Conservation (phyloP, 2,888 invertebrate species). For the Eudemis profundana region DNA sequence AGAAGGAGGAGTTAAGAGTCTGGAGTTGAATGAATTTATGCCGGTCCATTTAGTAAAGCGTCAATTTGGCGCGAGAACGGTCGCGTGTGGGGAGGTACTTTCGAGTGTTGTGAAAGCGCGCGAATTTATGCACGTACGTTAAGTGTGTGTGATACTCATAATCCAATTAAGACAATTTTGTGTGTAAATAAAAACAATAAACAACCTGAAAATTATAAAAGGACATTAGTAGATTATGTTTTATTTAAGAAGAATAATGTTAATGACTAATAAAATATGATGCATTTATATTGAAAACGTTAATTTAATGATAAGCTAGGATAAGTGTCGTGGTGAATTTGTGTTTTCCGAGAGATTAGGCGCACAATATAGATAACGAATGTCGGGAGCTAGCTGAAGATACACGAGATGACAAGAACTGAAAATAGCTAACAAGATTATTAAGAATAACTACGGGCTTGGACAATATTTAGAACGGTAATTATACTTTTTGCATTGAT, state of each 20-base stretch:
- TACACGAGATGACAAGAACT: slow-evolving; percentile 64
- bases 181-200: background rate
- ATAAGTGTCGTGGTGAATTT: slow-evolving; percentile 32
- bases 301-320: slow-evolving; percentile 5
- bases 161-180: background rate
- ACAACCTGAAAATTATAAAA: background rate
- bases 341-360: slow-evolving; percentile 47
- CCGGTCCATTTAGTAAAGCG: slow-evolving; percentile 83
- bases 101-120: slow-evolving; percentile 61
- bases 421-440: slow-evolving; percentile 63
- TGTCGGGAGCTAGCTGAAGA: slow-evolving; percentile 67
- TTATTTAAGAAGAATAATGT: background rate
- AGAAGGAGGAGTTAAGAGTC: slow-evolving; percentile 63
- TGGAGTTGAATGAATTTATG: slow-evolving; percentile 85
- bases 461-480: slow-evolving; percentile 45
- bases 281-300: slow-evolving; percentile 1
- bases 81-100: slow-evolving; percentile 60
- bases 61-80: slow-evolving; percentile 83
- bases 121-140: slow-evolving; percentile 58
- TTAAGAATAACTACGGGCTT: slow-evolving; percentile 54
- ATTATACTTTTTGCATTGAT: slow-evolving; percentile 20
- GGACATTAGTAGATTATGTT: background rate
- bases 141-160: slow-evolving; percentile 42
- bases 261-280: background rate
- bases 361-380: slow-evolving; percentile 71